Percentiles rank a stretch among this genome's conserved stretches.
phyloP scores from a whole-genome alignment of 1,140 invertebrate species.

The Macrotrachela quadricornifera region DNA sequence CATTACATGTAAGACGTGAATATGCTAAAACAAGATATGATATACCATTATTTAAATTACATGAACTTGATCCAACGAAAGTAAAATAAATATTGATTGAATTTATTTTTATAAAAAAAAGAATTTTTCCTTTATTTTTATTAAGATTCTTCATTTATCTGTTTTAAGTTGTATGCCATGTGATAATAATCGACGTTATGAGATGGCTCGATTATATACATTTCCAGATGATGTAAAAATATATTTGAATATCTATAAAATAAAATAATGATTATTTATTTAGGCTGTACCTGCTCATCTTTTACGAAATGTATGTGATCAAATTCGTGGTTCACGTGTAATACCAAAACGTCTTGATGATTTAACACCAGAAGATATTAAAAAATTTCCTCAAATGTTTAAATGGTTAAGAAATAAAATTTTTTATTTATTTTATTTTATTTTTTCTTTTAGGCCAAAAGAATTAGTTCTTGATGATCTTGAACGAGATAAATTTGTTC shows the following conservation, averaged over 20 bases:
- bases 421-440: too few relatives aligned
- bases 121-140: too few relatives aligned
- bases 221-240: slow-evolving; percentile 43
- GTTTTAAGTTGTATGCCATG: too few relatives aligned
- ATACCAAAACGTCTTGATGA: slow-evolving; percentile 56
- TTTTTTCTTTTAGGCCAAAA: too few relatives aligned
- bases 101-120: too few relatives aligned
- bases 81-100: too few relatives aligned
- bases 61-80: slow-evolving; percentile 9
- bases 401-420: slow-evolving; percentile 32
- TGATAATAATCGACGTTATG: slow-evolving; percentile 42
- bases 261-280: neutral
- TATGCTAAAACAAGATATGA: neutral
- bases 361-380: slow-evolving; percentile 52
- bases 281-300: slow-evolving; percentile 54
- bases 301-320: slow-evolving; percentile 56
- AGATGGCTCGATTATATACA: slow-evolving; percentile 65
- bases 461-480: too few relatives aligned
- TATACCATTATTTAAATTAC: slow-evolving; percentile 6
- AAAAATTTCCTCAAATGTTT: slow-evolving; percentile 62
- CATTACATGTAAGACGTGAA: too few relatives aligned
- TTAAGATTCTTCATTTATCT: too few relatives aligned
- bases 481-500: too few relatives aligned
- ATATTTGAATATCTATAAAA: neutral
- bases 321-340: slow-evolving; percentile 51